A percentile compares a stretch with the other conserved stretches of the same genome.
These are phyloP conservation scores for Mactra quadrangularis DNA, from an alignment of 1,140 invertebrate genomes.

Conservation along the genomic window DNA sequence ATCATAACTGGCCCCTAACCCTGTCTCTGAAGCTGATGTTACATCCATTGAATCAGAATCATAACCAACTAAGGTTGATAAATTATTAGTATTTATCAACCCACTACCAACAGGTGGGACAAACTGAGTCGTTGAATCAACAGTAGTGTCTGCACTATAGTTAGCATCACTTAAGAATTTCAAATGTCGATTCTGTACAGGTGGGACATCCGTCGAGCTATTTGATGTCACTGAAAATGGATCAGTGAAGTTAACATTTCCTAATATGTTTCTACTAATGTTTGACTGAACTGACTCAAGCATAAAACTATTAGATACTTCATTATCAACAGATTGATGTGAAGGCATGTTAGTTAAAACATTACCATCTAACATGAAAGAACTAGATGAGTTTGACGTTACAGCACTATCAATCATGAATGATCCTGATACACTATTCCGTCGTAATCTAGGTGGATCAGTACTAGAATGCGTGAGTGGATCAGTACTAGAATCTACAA, in stretches of 20 bases:
- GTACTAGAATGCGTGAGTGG: conserved; percentile 28
- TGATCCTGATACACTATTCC: conserved; percentile 25
- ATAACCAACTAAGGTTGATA: conserved; percentile 2
- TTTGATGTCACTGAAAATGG: conserved; percentile 46
- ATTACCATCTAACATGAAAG: conserved; percentile 12
- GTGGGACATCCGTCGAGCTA: conserved; percentile 13
- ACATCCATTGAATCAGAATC: conserved; percentile 63
- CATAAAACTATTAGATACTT: conserved; percentile 37
- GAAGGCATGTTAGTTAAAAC: background rate
- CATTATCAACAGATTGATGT: conserved; percentile 31
- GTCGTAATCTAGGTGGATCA: background rate
- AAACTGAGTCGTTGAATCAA: conserved; percentile 59
- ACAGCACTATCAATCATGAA: conserved; percentile 15
- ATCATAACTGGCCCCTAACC: conserved; percentile 3
- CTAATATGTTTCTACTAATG: conserved; percentile 9
- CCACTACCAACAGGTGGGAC: conserved; percentile 17
- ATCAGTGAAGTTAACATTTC: conserved; percentile 31
- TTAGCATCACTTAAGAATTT: conserved; percentile 48
- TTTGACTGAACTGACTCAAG: conserved; percentile 23
- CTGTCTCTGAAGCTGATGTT: conserved; percentile 43
- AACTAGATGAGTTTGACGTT: conserved; percentile 13
- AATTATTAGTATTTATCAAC: conserved; percentile 2
- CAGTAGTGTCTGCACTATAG: conserved; percentile 47
- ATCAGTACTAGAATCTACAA: conserved; percentile 37
- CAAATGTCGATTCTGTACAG: conserved; percentile 47